Base-by-base conservation (phyloP, 2,888 invertebrate genomes). In the Hyppa rectilinea region DNA sequence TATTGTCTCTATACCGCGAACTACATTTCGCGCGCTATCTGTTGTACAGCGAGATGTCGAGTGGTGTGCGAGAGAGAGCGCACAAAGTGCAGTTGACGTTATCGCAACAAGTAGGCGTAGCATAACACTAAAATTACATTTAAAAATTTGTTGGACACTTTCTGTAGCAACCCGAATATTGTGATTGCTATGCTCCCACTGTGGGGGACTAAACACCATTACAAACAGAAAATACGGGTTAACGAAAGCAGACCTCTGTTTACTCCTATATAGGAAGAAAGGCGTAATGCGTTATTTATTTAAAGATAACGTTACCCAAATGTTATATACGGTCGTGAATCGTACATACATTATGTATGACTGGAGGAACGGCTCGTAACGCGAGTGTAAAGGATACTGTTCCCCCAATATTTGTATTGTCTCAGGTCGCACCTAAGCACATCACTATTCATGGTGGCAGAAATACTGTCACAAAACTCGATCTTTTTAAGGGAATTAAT, bases 361-460 rank as follows among this genome's bases (percentile, higher is more conserved):
- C 58, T 71, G 53, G 56, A 77, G 65, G 29, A 67, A 61, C 47
- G 47, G 29, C 50, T 61, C 61, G 60, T 61, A 78, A 81, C 55
- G 62, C 52, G 29, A 43, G 36, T 66, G 58, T 59, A 61, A 56
- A 60, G 78, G 53, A 71, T 75, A 70, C 63, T 43, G 55, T 72
- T 73, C 50, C 29, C 66, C 34, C 65, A 75, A 70, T 80, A 78
- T 85, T 83, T 77, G 78, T 71, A 45, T 79, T 80, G 74, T 78
- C 74, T 77, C 62, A 36, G 69, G 72, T 77, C 71, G 56, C 70
- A 70, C 61, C 61, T 67, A 65, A 78, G 73, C 78, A 76, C 77
- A 79, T 85, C 75, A 81, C 61, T 82, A 84, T 86, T 84, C 80
- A 86, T 79, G 75, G 73, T 70, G 68, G 55, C 65, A 80, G 60